These are phyloP conservation scores for Falco columbarius DNA, from an alignment of 2,797 vertebrate genomes.

Conservation along the genomic window DNA sequence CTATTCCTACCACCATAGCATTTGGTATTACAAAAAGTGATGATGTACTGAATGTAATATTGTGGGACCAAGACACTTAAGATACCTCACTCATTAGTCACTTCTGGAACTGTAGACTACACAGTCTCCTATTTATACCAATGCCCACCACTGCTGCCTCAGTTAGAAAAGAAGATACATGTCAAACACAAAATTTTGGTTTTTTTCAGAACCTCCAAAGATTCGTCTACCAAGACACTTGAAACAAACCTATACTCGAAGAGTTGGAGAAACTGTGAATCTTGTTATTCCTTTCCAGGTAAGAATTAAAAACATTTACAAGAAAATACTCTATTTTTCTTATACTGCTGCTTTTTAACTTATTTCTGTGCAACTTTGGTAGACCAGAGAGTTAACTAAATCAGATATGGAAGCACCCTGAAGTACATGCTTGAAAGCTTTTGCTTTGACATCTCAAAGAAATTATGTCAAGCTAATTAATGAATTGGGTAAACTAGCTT, in stretches of 20 bases:
- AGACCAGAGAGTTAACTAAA: neutral
- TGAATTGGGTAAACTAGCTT: neutral
- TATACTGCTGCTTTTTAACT: neutral
- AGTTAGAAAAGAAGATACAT: neutral
- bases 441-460: neutral
- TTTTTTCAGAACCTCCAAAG: slow-evolving; percentile 89
- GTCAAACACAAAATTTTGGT: neutral
- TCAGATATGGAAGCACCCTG: neutral
- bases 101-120: neutral
- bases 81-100: neutral
- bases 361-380: neutral
- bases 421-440: neutral
- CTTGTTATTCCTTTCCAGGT: slow-evolving; percentile 96
- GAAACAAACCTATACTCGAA: slow-evolving; percentile 93
- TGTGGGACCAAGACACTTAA: neutral
- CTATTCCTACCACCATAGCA: neutral
- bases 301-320: slow-evolving; percentile 11
- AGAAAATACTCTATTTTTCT: neutral
- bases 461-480: neutral
- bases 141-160: neutral
- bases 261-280: slow-evolving; percentile 95
- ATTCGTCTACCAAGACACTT: slow-evolving; percentile 95
- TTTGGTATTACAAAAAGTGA: neutral
- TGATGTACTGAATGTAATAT: neutral
- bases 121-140: neutral